Conservation (phyloP, 2,797 vertebrate genomes). For the Lacerta bilineata region DNA sequence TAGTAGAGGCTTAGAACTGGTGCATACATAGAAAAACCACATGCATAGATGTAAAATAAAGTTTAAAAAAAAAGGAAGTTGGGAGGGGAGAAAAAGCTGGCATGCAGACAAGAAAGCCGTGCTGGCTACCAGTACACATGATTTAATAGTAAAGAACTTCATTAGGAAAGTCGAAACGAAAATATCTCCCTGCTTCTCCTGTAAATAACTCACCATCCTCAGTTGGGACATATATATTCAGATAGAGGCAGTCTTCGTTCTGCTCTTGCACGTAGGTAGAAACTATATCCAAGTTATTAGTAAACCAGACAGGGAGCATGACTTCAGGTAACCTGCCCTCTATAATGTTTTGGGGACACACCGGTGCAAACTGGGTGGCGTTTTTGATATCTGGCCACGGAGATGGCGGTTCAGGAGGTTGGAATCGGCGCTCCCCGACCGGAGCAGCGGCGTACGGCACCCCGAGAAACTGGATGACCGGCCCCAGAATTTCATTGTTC, state of each 20-base stretch:
- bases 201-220: slow-evolving; percentile 98
- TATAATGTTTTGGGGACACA: slow-evolving; percentile 97
- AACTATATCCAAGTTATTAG: slow-evolving; percentile 96
- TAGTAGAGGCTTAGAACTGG: slow-evolving; percentile 73
- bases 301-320: slow-evolving; percentile 99
- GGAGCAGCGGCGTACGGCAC: slow-evolving; percentile 96
- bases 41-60: slow-evolving; percentile 84
- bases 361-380: slow-evolving; percentile 94
- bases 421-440: slow-evolving; percentile 93
- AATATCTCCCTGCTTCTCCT: slow-evolving; percentile 78
- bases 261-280: slow-evolving; percentile 98
- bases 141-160: slow-evolving; percentile 82
- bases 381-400: slow-evolving; percentile 94
- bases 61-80: not conserved
- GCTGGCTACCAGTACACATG: slow-evolving; percentile 79
- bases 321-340: slow-evolving; percentile 97
- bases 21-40: slow-evolving; percentile 80
- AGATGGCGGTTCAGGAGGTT: slow-evolving; percentile 92
- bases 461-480: slow-evolving; percentile 95
- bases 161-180: slow-evolving; percentile 75
- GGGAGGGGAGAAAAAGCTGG: slow-evolving; percentile 57
- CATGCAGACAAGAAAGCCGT: slow-evolving; percentile 89
- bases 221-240: slow-evolving; percentile 98
- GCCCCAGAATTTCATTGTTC: slow-evolving; percentile 97
- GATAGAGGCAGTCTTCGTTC: slow-evolving; percentile 97